These are phyloP conservation scores for Illadopsis cleaveri DNA, from an alignment of 2,113 vertebrate genomes.

Conservation along the genomic window DNA sequence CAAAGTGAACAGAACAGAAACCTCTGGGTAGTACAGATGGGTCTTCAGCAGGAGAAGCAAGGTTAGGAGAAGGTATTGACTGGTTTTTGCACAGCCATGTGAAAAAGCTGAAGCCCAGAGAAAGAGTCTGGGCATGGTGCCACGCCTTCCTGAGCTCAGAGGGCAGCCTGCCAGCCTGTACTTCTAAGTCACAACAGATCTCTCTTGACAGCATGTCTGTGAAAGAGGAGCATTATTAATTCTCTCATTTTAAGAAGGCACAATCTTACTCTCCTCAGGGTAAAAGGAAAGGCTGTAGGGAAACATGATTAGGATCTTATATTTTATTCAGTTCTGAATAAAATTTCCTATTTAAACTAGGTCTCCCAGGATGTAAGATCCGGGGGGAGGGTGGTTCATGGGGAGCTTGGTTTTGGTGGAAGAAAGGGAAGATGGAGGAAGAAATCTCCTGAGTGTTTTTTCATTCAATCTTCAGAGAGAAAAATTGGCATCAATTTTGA, in stretches of 20 bases:
- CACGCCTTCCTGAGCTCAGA: conserved; percentile 18
- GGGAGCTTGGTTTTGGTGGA: background rate
- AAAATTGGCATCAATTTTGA: background rate
- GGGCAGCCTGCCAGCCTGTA: conserved; percentile 42
- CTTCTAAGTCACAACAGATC: background rate
- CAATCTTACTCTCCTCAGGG: background rate
- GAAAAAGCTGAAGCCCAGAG: conserved; percentile 8
- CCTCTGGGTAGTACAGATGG: conserved; percentile 2
- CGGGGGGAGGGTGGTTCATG: background rate
- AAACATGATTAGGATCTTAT: background rate
- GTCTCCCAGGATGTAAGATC: background rate
- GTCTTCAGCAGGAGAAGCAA: conserved; percentile 2
- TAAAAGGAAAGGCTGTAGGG: background rate
- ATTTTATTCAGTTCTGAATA: conserved; percentile 26
- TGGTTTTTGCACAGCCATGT: background rate
- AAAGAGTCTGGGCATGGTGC: conserved; percentile 31
- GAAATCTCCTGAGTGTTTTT: background rate
- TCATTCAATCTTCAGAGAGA: background rate
- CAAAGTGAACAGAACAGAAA: background rate
- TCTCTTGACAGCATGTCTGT: background rate
- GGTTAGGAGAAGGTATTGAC: background rate
- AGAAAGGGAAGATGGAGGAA: background rate
- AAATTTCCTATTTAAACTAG: conserved; percentile 9
- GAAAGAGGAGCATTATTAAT: background rate
- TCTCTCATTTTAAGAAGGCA: background rate